Conservation (phyloP, 2,888 invertebrate species). For the Mantis religiosa region DNA sequence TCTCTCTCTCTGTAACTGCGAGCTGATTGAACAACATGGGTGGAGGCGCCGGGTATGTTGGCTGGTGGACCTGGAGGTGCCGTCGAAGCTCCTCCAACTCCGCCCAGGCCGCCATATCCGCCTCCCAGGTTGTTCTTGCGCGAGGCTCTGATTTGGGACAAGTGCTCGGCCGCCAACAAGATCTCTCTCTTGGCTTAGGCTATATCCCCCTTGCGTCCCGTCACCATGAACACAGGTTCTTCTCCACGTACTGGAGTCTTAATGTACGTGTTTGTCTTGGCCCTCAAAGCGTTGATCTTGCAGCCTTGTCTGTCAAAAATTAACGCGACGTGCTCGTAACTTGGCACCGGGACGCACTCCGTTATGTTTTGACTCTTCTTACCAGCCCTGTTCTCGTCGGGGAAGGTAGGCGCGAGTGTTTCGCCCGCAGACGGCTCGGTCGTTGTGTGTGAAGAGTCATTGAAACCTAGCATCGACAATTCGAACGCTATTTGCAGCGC, state of each 20-base stretch:
- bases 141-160: constrained; percentile 94
- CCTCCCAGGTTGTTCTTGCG: constrained; percentile 69
- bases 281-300: constrained; percentile 97
- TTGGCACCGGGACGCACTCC: constrained; percentile 99
- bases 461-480: constrained; percentile 83
- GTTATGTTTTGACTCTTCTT: constrained; percentile 98
- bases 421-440: constrained; percentile 44
- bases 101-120: constrained; percentile 29
- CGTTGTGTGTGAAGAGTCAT: constrained; percentile 50
- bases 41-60: constrained; percentile 80
- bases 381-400: constrained; percentile 66
- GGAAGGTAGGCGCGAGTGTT: constrained; percentile 48
- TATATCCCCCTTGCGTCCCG: constrained; percentile 97
- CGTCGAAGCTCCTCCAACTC: constrained; percentile 42
- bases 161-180: constrained; percentile 96
- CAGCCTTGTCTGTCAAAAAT: constrained; percentile 99
- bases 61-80: constrained; percentile 74
- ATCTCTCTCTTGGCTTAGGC: constrained; percentile 96
- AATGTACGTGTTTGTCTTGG: constrained; percentile 99
- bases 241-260: constrained; percentile 98
- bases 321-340: constrained; percentile 99
- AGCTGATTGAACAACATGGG: no score
- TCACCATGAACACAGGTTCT: constrained; percentile 98
- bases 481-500: constrained; percentile 87
- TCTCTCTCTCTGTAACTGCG: no score